phyloP scores from a whole-genome alignment of 2,888 invertebrate genomes.

The Rhagonycha fulva region DNA sequence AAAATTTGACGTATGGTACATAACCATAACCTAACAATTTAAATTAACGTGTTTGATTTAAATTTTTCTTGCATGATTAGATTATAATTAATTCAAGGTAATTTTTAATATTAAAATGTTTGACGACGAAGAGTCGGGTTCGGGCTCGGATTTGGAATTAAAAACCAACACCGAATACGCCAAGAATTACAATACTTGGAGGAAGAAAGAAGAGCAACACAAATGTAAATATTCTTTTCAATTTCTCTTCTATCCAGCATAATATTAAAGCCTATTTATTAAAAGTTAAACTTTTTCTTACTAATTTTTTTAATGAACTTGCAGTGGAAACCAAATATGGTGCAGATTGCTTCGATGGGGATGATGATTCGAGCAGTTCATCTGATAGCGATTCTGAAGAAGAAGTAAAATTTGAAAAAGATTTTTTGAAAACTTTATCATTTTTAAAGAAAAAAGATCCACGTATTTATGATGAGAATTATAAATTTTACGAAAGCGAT shows the following conservation, averaged over 20 bases:
- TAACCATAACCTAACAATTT: neutral
- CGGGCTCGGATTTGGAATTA: conserved; percentile 56
- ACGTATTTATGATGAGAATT: conserved; percentile 79
- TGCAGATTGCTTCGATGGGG: conserved; percentile 56
- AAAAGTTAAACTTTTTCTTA: neutral
- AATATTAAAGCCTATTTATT: too few species aligned
- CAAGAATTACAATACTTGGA: conserved; percentile 79
- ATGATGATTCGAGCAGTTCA: conserved; percentile 56
- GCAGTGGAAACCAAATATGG: conserved; percentile 79
- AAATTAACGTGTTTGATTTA: neutral
- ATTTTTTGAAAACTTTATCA: conserved; percentile 85
- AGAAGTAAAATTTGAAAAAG: conserved; percentile 73
- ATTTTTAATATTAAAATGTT: conserved; percentile 53
- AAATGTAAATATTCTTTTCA: conserved; percentile 63
- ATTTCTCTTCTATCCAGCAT: too few species aligned
- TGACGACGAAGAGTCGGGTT: conserved; percentile 61
- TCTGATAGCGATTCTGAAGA: conserved; percentile 67
- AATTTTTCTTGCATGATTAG: neutral
- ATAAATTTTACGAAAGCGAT: conserved; percentile 67
- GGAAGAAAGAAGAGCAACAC: conserved; percentile 84
- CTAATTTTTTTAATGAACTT: conserved; percentile 35
- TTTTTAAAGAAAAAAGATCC: conserved; percentile 88
- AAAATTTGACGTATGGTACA: neutral
- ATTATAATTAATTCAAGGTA: neutral
- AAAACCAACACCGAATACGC: conserved; percentile 82